Percentiles rank a stretch among this genome's conserved stretches.
Evolutionary conservation across 1,140 invertebrate species (phyloP).

Genomic region (Monomorium pharaonis): DNA sequence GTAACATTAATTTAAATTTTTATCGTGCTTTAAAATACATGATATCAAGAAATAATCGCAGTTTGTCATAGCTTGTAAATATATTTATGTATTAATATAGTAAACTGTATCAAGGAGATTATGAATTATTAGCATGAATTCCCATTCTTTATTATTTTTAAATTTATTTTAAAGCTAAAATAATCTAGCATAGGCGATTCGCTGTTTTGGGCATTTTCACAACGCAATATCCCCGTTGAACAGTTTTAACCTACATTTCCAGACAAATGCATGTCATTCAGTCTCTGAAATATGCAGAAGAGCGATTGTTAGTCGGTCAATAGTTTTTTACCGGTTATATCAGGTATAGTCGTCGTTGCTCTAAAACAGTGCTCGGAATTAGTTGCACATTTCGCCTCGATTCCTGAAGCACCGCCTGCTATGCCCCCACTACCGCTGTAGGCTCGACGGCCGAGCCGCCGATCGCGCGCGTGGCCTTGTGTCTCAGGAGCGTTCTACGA

Average conservation of each 20-base stretch:
- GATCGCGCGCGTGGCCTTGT: no score
- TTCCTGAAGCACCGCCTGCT: no score
- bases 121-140: constrained; percentile 22
- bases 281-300: constrained; percentile 65
- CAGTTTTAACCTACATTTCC: constrained; percentile 64
- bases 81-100: constrained; percentile 17
- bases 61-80: constrained; percentile 49
- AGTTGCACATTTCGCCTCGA: no score
- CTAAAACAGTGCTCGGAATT: no score
- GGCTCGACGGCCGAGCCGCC: no score
- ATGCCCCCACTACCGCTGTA: no score
- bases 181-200: constrained; percentile 29
- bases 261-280: constrained; percentile 29
- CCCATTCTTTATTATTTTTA: neutral
- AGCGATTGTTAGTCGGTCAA: constrained; percentile 18
- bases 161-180: constrained; percentile 61
- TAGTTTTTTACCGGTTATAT: constrained; percentile 40
- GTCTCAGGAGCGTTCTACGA: no score
- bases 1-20: neutral
- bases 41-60: neutral
- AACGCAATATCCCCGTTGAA: neutral
- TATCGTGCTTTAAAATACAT: neutral
- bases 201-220: constrained; percentile 48
- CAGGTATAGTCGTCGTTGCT: constrained; percentile 35
- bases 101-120: no score